Base-by-base conservation (phyloP, 2,113 vertebrate genomes). In the Puffinus mauretanicus region DNA sequence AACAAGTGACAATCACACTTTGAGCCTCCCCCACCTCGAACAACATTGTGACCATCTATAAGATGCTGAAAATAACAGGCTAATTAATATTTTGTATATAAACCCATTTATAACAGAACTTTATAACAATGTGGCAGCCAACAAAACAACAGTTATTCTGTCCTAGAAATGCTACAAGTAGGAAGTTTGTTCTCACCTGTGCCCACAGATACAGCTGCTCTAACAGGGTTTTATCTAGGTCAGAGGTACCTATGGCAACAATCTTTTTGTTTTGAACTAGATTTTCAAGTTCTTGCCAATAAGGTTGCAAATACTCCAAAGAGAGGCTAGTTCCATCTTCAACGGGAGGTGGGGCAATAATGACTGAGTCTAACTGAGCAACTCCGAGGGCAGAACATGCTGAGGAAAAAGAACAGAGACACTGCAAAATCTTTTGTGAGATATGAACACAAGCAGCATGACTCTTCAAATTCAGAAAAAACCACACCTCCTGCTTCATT, bases 161-260 rank as follows among this genome's bases (percentile, higher is more conserved):
- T 36, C 44, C 66, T 84, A 81, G 64, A 96, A 90, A 67, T 77
- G n/a, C 52, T 82, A 27, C 27, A 60, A 42, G 27, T 52, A 71
- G 72, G 65, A 30, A 90, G n/a, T 21, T 75, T 8, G 10, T 76
- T 51, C 95, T 98, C 97, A 99, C 99, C 98, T 99, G 98, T 96
- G 99, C 99, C 99, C 99, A 99, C 93, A 98, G 98, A 97, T 99
- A 99, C 13, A 99, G 99, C 96, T 99, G 98, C 93, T 99, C 99
- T 97, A 99, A 90, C 70, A 99, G 97, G 11, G 98, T 97, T 98
- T 99, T 99, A 98, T 99, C 99, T 86, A 99, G 98, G 96, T 99
- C 99, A 3, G 99, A 99, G 29, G 99, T 99, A 57, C 99, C 99
- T 78, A 99, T 99, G 44, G 99, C 98, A 51, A 98, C 98, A 61